Conservation (phyloP, 2,888 invertebrate genomes). For the Caenorhabditis plicata region DNA sequence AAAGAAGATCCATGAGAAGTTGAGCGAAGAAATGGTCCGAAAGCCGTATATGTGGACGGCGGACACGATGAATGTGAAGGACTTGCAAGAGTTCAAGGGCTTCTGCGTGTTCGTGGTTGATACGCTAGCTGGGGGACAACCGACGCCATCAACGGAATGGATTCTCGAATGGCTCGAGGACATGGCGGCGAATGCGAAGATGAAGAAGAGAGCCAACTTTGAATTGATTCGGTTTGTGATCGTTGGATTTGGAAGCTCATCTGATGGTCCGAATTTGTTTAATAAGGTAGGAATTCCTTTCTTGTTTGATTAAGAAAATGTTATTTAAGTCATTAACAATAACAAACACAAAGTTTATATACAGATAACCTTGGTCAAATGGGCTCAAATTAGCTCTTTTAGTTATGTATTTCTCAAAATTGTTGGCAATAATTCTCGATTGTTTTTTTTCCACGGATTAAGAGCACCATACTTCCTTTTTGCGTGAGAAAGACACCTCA, state of each 20-base stretch:
- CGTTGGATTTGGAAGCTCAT: constrained; percentile 71
- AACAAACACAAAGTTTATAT: no score
- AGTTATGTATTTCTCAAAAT: no score
- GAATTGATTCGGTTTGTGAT: constrained; percentile 40
- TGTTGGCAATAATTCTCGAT: no score
- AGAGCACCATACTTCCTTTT: no score
- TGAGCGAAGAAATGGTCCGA: constrained; percentile 33
- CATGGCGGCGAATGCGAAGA: constrained; percentile 69
- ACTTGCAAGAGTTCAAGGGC: constrained; percentile 41
- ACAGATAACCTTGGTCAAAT: constrained; percentile 26
- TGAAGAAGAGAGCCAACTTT: constrained; percentile 67
- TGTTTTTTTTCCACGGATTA: no score
- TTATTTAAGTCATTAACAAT: no score
- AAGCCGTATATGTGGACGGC: constrained; percentile 31
- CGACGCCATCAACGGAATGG: constrained; percentile 69
- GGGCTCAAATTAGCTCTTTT: no score
- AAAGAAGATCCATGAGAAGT: constrained; percentile 18
- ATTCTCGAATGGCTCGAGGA: constrained; percentile 71
- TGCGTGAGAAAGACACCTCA: no score
- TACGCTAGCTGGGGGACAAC: constrained; percentile 70
- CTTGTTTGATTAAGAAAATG: no score
- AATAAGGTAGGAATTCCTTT: no score
- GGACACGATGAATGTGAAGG: constrained; percentile 31
- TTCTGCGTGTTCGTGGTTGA: constrained; percentile 69
- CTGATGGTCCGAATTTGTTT: constrained; percentile 67